Base-by-base conservation (phyloP, 2,888 invertebrate species). In the Catotricha subobsoleta region DNA sequence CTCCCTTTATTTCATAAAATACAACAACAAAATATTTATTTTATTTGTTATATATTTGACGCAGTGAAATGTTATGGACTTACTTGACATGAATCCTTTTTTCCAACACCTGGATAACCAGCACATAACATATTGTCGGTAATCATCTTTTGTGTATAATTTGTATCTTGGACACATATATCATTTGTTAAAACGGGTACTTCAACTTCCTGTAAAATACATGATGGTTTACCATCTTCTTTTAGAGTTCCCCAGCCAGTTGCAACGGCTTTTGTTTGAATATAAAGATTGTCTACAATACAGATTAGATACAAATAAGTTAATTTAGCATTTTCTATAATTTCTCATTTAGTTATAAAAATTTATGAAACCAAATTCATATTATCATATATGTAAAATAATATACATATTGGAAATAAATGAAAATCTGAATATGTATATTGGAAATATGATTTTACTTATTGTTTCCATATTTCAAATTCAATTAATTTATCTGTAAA, bases 121-220 rank as follows among this genome's bases (percentile, higher is more conserved):
- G 86, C 86, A 53, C 86, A 87, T 58, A 87, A 54, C 88, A 88
- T 90, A 56, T 86, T 86, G 50, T 83, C 78, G 0, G 83, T 80
- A 48, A 88, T 88, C 80, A 86, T 84, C 41, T 76, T 72, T 2
- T 77, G 65, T 2, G 78, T 78, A 56, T 90, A 90, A 58, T 81
- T 84, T 3, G 86, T 84, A 45, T 71, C 58, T 42, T 62, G 71
- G 37, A 72, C 68, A 53, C 83, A 83, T 41, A 74, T 75, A 23
- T 75, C 70, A 55, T 82, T 83, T 49, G 57, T 58, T 30, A 63
- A 48, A 33, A 63, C 60, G 1, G 63, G 75, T n/a, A 88, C 79
- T 49, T 81, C 80, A 1, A 88, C 88, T 59, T 86, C 80, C 53
- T 83, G 80, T 20, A 90, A 67, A 10, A 80, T 67, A 52, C 87